A percentile compares a stretch with the other conserved stretches of the same genome.
Evolutionary conservation across 2,113 vertebrate genomes (phyloP).

Genomic region (Varanus komodoensis): DNA sequence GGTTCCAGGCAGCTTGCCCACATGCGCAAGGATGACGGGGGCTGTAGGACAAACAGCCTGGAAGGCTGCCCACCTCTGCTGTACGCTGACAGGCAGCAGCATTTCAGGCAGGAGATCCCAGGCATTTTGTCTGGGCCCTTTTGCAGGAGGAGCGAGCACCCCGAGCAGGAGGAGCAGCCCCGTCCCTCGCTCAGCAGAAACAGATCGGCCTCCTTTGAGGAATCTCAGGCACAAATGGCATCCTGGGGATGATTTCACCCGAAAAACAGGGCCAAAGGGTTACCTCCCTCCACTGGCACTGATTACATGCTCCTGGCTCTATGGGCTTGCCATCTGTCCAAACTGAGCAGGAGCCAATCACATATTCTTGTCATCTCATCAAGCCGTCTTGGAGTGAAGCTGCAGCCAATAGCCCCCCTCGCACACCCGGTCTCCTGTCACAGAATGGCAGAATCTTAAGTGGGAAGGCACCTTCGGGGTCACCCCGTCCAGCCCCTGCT

Average conservation of each 20-base stretch:
- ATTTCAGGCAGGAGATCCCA: not conserved
- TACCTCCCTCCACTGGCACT: not conserved
- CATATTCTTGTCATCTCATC: no score
- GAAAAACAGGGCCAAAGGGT: no score
- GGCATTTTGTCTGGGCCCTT: no score
- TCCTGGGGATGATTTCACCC: not conserved
- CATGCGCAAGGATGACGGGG: no score
- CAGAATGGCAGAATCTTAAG: not conserved
- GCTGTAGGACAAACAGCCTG: no score
- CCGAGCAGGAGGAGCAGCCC: not conserved
- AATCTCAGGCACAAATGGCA: not conserved
- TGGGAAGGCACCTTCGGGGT: not conserved
- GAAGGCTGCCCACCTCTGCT: no score
- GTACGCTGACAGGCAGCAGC: no score
- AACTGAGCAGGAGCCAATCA: not conserved
- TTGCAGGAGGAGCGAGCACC: no score
- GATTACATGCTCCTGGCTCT: not conserved
- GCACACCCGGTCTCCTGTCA: no score
- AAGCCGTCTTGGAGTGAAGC: no score
- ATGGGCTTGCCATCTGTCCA: not conserved
- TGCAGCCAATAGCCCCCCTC: not conserved
- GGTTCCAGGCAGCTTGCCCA: not conserved
- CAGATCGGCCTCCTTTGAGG: not conserved
- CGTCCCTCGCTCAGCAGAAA: not conserved
- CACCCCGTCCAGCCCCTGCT: not conserved